phyloP scores from a whole-genome alignment of 2,113 vertebrate species.

The Carollia perspicillata region DNA sequence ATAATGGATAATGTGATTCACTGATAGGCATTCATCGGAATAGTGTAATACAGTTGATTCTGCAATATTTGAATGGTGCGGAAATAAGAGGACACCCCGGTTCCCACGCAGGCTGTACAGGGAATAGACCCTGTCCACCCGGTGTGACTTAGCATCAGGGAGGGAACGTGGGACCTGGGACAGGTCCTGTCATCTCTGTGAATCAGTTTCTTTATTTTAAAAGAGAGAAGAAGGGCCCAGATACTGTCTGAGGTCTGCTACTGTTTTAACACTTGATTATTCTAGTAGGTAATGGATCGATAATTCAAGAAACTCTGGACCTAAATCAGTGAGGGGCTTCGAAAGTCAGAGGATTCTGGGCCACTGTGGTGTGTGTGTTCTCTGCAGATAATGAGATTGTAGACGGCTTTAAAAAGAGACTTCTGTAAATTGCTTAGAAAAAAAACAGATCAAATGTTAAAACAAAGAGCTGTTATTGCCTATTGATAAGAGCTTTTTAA shows the following conservation, averaged over 20 bases:
- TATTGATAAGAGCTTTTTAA: neutral
- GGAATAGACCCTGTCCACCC: neutral
- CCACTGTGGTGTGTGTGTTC: neutral
- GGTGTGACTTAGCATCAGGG: neutral
- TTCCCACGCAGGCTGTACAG: neutral
- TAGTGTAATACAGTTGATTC: neutral
- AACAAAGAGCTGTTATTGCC: neutral
- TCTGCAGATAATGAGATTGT: neutral
- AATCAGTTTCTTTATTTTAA: neutral
- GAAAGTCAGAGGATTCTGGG: neutral
- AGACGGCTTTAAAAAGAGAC: neutral
- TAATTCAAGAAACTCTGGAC: neutral
- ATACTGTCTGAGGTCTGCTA: neutral
- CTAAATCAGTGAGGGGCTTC: neutral
- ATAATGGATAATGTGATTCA: neutral
- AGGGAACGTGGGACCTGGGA: neutral
- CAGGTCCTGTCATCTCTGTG: neutral
- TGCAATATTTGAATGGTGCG: neutral
- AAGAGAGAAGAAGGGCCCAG: neutral
- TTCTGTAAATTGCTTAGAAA: neutral
- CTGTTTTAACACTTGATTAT: conserved; percentile 14
- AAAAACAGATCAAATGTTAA: neutral
- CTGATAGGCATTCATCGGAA: neutral
- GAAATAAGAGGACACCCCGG: neutral
- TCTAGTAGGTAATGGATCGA: neutral